Conservation (phyloP, 1,140 invertebrate genomes). For the Battus philenor region DNA sequence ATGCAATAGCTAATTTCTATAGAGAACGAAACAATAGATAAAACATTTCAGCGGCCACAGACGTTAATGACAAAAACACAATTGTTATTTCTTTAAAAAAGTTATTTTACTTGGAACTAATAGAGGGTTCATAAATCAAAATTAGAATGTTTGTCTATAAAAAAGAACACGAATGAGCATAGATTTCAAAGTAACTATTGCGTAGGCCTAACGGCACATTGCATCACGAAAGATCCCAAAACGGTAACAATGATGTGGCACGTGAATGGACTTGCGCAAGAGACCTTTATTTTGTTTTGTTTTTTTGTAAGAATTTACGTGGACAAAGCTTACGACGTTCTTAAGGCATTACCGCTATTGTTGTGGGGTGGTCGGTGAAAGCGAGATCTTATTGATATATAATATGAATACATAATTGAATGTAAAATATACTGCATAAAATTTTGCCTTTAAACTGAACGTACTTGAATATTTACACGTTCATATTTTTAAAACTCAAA, state of each 20-base stretch:
- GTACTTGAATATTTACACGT: too few species aligned
- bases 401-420: constrained; percentile 15
- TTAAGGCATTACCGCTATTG: constrained; percentile 32
- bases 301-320: constrained; percentile 53
- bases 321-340: constrained; percentile 34
- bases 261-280: constrained; percentile 62
- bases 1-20: too few species aligned
- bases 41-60: too few species aligned
- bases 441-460: too few species aligned
- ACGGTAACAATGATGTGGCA: constrained; percentile 45
- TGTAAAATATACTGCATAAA: too few species aligned
- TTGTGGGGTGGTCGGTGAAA: constrained; percentile 42
- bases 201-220: constrained; percentile 56
- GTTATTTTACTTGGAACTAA: neutral
- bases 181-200: constrained; percentile 31
- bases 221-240: constrained; percentile 43
- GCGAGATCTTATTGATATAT: constrained; percentile 20
- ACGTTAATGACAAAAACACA: too few species aligned
- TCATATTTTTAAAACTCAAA: too few species aligned
- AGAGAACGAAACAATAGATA: too few species aligned
- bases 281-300: constrained; percentile 42
- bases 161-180: constrained; percentile 50
- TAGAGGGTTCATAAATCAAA: constrained; percentile 14
- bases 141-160: constrained; percentile 26
- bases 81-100: too few species aligned